Percentiles rank a stretch among this genome's conserved stretches.
phyloP scores from a whole-genome alignment of 2,797 vertebrate genomes.

The Rhynchotus rufescens region DNA sequence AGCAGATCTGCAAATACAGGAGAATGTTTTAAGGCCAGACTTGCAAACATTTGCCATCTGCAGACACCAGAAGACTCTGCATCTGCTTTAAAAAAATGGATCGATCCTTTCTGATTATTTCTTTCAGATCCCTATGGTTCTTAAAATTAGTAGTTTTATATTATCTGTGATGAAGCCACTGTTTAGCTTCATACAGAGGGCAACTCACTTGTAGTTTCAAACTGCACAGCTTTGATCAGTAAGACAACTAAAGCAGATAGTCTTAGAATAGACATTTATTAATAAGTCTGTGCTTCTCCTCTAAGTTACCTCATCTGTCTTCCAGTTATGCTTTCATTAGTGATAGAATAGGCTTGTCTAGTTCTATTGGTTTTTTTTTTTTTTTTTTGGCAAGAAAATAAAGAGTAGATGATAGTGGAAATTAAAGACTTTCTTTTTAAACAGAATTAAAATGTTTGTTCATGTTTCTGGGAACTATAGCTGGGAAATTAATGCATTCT shows the following conservation, averaged over 20 bases:
- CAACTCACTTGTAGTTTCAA: constrained; percentile 14
- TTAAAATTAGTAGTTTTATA: background rate
- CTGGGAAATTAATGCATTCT: background rate
- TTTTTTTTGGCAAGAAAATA: background rate
- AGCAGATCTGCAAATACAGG: constrained; percentile 57
- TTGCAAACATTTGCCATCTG: constrained; percentile 40
- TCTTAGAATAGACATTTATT: background rate
- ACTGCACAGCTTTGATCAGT: background rate
- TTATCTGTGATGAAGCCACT: background rate
- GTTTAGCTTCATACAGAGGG: background rate
- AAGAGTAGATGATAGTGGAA: background rate
- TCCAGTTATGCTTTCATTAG: background rate
- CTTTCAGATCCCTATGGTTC: background rate
- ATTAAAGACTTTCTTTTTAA: background rate
- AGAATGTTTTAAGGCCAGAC: constrained; percentile 39
- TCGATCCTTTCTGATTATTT: constrained; percentile 26
- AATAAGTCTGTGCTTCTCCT: background rate
- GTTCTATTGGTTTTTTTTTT: background rate
- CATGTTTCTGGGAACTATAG: background rate
- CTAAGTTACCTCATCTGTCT: background rate
- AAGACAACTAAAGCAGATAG: background rate
- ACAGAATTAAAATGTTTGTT: background rate
- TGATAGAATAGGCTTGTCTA: background rate
- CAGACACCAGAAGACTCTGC: constrained; percentile 33
- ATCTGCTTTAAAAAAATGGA: constrained; percentile 31